Evolutionary conservation across 2,113 vertebrate species (phyloP).

Genomic region (Nerophis lumbriciformis): DNA sequence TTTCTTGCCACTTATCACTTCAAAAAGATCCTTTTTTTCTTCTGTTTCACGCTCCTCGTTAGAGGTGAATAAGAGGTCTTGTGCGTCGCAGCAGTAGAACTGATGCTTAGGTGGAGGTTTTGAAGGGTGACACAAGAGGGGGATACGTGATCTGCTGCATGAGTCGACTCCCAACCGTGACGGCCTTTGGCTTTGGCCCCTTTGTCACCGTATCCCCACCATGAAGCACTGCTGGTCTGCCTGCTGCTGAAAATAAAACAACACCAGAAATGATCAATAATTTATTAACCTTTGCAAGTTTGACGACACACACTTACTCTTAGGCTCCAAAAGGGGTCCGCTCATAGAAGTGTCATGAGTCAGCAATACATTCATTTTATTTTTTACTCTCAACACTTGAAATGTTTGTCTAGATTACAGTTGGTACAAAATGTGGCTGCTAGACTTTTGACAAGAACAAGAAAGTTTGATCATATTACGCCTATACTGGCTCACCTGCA

Average conservation of each 20-base stretch:
- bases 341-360: too few species aligned
- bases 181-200: constrained; percentile 10
- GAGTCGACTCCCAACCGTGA: constrained; percentile 5
- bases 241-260: constrained; percentile 26
- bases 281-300: neutral
- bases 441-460: too few species aligned
- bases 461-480: too few species aligned
- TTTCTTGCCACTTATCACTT: too few species aligned
- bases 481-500: too few species aligned
- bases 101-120: constrained; percentile 37
- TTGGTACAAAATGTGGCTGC: too few species aligned
- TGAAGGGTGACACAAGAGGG: constrained; percentile 31
- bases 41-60: constrained; percentile 20
- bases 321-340: too few species aligned
- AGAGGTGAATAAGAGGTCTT: constrained; percentile 4
- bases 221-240: constrained; percentile 30
- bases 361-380: too few species aligned
- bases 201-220: constrained; percentile 18
- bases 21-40: constrained; percentile 30
- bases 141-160: constrained; percentile 29
- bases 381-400: too few species aligned
- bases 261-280: neutral
- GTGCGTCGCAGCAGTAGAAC: constrained; percentile 18
- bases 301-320: too few species aligned
- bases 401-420: too few species aligned